Base-by-base conservation (phyloP, 2,113 vertebrate species). In the Prolemur simus region DNA sequence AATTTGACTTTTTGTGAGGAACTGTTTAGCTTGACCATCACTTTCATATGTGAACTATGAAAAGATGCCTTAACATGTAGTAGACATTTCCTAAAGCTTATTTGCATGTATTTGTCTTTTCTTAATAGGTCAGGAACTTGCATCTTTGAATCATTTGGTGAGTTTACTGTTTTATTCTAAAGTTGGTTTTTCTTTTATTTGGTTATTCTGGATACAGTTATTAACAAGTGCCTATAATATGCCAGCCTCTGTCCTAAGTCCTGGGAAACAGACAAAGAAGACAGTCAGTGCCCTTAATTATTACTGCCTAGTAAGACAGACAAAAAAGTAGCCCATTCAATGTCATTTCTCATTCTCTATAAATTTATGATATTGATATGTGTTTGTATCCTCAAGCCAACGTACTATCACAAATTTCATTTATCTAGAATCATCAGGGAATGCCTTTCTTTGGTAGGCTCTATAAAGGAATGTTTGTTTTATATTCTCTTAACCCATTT, bases 111-210 rank as follows among this genome's bases (percentile, higher is more conserved):
- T 96, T 15, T 91, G 0, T 90, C 91, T 82, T 95, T 49, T 56
- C 87, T 95, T 97, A 74, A 83, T 97, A 99, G 99, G 99, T 94
- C 99, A 99, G 94, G 99, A 99, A 97, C 98, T 99, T 98, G 99
- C 99, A 87, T 99, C 99, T 29, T 98, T 99, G 32, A 99, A 99
- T 98, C 99, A 99, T 92, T 98, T 99, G 99, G 99, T 99, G 96
- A 99, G 82, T 97, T 96, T 68, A 54, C 64, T 93, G 95, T 90
- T 89, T 90, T 66, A 29, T 56, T 95, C 23, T 84, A 37, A 93
- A 87, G 21, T 88, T 97, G 52, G 2, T 85, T 93, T 93, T 95
- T 63, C 63, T 87, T 97, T 52, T 91, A 23, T 80, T n/a, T 10
- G 39, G 11, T 63, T 25, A 54, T 77, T 89, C n/a, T 95, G 4